Evolutionary conservation across 2,888 invertebrate species (phyloP).

Genomic region (Glaucopsyche alexis): DNA sequence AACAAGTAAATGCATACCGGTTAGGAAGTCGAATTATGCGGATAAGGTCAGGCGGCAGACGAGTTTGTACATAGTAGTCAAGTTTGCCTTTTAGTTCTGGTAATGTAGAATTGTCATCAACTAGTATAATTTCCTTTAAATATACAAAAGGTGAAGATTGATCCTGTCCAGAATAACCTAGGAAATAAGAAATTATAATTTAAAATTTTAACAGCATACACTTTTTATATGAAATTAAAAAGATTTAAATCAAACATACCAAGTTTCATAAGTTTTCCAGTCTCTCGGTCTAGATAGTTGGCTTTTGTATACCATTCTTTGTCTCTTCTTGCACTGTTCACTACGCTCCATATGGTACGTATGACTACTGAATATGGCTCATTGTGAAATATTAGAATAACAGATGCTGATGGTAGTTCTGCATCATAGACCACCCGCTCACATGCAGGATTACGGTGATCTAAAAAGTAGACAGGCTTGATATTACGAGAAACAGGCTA

Average conservation of each 20-base stretch:
- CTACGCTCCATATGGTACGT: slow-evolving; percentile 93
- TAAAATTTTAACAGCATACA: not conserved
- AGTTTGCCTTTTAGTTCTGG: slow-evolving; percentile 86
- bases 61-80: slow-evolving; percentile 87
- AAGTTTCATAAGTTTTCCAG: slow-evolving; percentile 52
- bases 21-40: slow-evolving; percentile 86
- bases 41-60: slow-evolving; percentile 82
- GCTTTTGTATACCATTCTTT: slow-evolving; percentile 60
- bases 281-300: slow-evolving; percentile 53
- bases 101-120: slow-evolving; percentile 96
- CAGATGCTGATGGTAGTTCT: slow-evolving; percentile 85
- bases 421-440: slow-evolving; percentile 67
- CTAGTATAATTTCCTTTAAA: slow-evolving; percentile 94
- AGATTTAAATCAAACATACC: slow-evolving; percentile 47
- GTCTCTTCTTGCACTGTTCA: slow-evolving; percentile 84
- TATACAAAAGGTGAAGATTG: slow-evolving; percentile 68
- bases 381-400: slow-evolving; percentile 94
- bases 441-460: slow-evolving; percentile 68
- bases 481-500: too few relatives aligned
- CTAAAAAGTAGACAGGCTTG: slow-evolving; percentile 44
- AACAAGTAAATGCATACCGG: slow-evolving; percentile 66
- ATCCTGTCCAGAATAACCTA: slow-evolving; percentile 71
- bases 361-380: slow-evolving; percentile 93
- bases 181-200: not conserved
- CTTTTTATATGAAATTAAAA: not conserved